These are phyloP conservation scores for Clistopyga incitator DNA, from an alignment of 2,888 invertebrate genomes.

Conservation along the genomic window DNA sequence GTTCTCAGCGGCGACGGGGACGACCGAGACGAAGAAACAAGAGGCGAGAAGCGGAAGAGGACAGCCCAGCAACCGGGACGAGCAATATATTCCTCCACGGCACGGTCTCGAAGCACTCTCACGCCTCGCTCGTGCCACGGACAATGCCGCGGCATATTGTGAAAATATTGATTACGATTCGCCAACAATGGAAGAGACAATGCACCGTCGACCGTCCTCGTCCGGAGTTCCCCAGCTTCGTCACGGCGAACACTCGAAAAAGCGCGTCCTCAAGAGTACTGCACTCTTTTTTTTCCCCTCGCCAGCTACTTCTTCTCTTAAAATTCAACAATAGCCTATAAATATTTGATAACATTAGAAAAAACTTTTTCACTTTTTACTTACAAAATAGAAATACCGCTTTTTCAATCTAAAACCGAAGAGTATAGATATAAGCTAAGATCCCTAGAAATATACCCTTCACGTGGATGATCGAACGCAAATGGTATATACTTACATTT, in stretches of 20 bases:
- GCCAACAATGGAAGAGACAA: conserved; percentile 82
- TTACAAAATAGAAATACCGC: neutral
- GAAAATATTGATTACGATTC: conserved; percentile 84
- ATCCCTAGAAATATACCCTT: neutral
- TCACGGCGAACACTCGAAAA: conserved; percentile 36
- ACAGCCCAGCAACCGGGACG: conserved; percentile 55
- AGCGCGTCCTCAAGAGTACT: conserved; percentile 71
- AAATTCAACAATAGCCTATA: neutral
- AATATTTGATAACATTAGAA: neutral
- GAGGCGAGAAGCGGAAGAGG: conserved; percentile 34
- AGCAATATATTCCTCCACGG: conserved; percentile 58
- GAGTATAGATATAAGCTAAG: neutral
- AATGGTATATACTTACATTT: no score
- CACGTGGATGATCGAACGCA: no score
- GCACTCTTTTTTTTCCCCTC: conserved; percentile 43
- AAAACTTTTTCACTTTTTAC: neutral
- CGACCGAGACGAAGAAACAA: neutral
- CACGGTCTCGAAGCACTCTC: conserved; percentile 62
- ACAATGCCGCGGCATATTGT: conserved; percentile 83
- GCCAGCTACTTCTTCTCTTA: conserved; percentile 8
- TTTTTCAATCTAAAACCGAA: neutral
- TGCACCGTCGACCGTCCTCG: conserved; percentile 65
- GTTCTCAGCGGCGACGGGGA: neutral
- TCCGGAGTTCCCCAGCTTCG: conserved; percentile 58
- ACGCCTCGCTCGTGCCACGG: conserved; percentile 80